phyloP scores from a whole-genome alignment of 1,140 invertebrate genomes.

The Caenorhabditis brenneri region DNA sequence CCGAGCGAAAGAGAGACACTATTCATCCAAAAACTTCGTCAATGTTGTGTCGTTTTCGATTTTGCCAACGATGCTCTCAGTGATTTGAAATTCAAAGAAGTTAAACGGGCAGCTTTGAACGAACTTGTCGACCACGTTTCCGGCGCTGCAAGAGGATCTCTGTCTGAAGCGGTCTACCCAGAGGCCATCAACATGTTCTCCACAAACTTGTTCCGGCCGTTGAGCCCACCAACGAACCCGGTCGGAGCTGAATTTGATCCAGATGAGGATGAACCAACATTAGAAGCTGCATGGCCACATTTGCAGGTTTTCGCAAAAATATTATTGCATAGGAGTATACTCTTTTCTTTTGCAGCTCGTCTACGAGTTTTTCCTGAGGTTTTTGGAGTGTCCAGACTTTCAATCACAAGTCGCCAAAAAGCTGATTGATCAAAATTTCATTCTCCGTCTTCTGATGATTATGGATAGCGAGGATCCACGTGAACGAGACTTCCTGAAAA shows the following conservation, averaged over 20 bases:
- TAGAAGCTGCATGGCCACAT: constrained; percentile 71
- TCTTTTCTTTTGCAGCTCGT: constrained; percentile 61
- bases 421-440: constrained; percentile 66
- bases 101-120: constrained; percentile 74
- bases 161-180: constrained; percentile 18
- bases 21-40: constrained; percentile 74
- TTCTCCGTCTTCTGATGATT: constrained; percentile 65
- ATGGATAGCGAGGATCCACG: constrained; percentile 70
- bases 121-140: constrained; percentile 71
- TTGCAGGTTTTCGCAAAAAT: too few species aligned
- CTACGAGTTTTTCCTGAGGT: constrained; percentile 69
- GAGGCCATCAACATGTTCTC: constrained; percentile 71
- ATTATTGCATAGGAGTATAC: too few species aligned
- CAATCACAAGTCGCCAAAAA: constrained; percentile 68
- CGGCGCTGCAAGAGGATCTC: constrained; percentile 3
- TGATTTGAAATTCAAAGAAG: constrained; percentile 73
- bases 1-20: constrained; percentile 73
- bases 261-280: constrained; percentile 70
- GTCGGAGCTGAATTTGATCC: constrained; percentile 66
- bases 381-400: constrained; percentile 69
- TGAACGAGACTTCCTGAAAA: constrained; percentile 70
- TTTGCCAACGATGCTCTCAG: constrained; percentile 71
- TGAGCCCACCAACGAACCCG: constrained; percentile 69
- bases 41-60: constrained; percentile 75
- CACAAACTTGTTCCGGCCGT: constrained; percentile 68